phyloP scores from a whole-genome alignment of 2,888 invertebrate genomes.

The Beris morrisii region DNA sequence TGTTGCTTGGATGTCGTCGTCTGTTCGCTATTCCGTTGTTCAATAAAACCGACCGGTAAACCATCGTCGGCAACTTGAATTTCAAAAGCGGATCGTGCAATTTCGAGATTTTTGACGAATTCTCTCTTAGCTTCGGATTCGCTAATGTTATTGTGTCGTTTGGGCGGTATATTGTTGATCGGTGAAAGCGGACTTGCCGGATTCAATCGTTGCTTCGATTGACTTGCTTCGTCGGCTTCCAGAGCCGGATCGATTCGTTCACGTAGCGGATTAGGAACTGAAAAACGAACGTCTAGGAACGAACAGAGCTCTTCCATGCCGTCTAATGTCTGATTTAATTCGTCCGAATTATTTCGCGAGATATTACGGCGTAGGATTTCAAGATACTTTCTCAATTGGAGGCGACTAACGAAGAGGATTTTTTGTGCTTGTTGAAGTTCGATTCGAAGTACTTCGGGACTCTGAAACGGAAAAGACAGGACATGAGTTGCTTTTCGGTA shows the following conservation, averaged over 20 bases:
- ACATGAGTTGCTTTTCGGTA: not conserved
- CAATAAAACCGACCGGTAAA: not conserved
- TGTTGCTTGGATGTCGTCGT: too few species aligned
- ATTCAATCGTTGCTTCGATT: not conserved
- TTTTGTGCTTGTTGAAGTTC: conserved; percentile 57
- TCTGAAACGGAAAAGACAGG: conserved; percentile 45
- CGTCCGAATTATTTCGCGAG: conserved; percentile 47
- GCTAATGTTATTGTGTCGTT: not conserved
- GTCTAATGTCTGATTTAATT: conserved; percentile 55
- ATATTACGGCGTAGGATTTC: conserved; percentile 52
- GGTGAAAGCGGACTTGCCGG: too few species aligned
- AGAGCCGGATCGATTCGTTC: conserved; percentile 54
- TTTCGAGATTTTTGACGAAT: conserved; percentile 19
- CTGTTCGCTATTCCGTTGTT: too few species aligned
- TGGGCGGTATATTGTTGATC: not conserved
- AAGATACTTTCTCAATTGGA: conserved; percentile 56
- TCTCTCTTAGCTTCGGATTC: conserved; percentile 23
- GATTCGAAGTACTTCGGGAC: conserved; percentile 54
- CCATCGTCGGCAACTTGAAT: conserved; percentile 22
- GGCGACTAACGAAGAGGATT: conserved; percentile 55
- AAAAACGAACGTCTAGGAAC: conserved; percentile 51
- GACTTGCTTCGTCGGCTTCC: conserved; percentile 53
- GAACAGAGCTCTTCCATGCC: conserved; percentile 58
- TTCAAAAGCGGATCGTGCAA: conserved; percentile 1
- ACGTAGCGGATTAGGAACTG: conserved; percentile 46